Percentiles rank a stretch among this genome's conserved stretches.
phyloP scores from a whole-genome alignment of 2,797 vertebrate genomes.

The Odontamblyopus lacepedii region DNA sequence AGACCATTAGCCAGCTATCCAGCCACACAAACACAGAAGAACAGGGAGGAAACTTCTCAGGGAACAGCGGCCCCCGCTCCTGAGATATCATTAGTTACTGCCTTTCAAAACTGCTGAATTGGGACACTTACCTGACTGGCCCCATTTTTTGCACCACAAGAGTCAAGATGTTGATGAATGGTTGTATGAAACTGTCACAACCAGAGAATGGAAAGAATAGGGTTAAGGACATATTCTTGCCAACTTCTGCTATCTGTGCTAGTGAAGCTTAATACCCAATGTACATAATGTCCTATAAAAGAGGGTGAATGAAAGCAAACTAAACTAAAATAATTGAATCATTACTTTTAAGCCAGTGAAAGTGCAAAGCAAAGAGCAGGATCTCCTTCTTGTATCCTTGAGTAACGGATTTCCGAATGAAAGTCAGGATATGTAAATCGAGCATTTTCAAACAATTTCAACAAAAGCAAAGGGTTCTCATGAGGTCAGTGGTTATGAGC shows the following conservation, averaged over 20 bases:
- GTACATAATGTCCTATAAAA: constrained; percentile 25
- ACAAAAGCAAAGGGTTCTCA: constrained; percentile 56
- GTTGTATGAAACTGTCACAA: constrained; percentile 67
- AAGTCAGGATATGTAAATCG: constrained; percentile 72
- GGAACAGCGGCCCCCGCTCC: constrained; percentile 63
- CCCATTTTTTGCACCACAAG: constrained; percentile 76
- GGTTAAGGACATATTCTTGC: constrained; percentile 69
- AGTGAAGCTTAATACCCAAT: neutral
- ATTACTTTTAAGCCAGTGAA: constrained; percentile 22
- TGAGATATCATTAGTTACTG: constrained; percentile 78
- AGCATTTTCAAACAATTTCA: constrained; percentile 64
- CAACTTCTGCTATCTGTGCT: constrained; percentile 25
- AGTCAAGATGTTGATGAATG: constrained; percentile 79
- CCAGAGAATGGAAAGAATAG: constrained; percentile 61
- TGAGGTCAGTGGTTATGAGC: constrained; percentile 67
- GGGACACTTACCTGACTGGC: constrained; percentile 80
- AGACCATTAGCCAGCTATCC: constrained; percentile 81
- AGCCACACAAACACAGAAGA: constrained; percentile 75
- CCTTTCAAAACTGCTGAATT: constrained; percentile 81
- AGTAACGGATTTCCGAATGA: constrained; percentile 57
- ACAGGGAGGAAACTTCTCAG: constrained; percentile 67
- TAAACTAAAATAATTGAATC: constrained; percentile 1
- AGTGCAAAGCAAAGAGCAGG: constrained; percentile 20
- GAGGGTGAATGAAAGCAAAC: constrained; percentile 17
- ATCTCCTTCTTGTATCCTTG: constrained; percentile 26